Evolutionary conservation across 2,888 invertebrate species (phyloP).

Genomic region (Bellardia pandia): DNA sequence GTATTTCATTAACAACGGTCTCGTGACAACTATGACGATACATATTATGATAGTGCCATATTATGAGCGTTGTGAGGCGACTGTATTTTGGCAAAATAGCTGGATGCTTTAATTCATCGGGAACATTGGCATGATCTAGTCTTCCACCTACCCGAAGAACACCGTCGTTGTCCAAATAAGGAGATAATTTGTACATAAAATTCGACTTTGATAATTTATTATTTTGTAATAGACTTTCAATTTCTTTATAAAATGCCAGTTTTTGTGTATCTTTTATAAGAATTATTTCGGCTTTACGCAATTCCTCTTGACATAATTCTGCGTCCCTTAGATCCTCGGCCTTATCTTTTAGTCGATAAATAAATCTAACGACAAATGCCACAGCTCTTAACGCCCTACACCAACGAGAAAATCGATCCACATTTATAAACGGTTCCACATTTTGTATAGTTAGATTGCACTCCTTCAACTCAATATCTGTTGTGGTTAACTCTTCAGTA

Average conservation of each 20-base stretch:
- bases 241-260: slow-evolving; percentile 32
- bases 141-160: slow-evolving; percentile 34
- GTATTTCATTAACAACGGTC: too few species aligned
- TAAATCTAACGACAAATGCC: slow-evolving; percentile 44
- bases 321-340: background rate
- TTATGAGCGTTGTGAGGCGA: too few species aligned
- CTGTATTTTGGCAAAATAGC: slow-evolving; percentile 32
- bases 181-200: slow-evolving; percentile 46
- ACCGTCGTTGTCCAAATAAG: slow-evolving; percentile 29
- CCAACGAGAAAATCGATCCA: slow-evolving; percentile 59
- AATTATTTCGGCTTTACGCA: slow-evolving; percentile 41
- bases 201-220: slow-evolving; percentile 28
- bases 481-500: background rate
- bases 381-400: slow-evolving; percentile 30
- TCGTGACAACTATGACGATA: too few species aligned
- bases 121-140: slow-evolving; percentile 27
- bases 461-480: slow-evolving; percentile 49
- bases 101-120: too few species aligned
- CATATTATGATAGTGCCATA: too few species aligned
- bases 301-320: slow-evolving; percentile 20
- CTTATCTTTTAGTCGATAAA: background rate
- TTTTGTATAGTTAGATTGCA: slow-evolving; percentile 3
- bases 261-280: slow-evolving; percentile 38
- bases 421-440: slow-evolving; percentile 34
- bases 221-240: slow-evolving; percentile 19